Evolutionary conservation across 2,888 invertebrate species (phyloP).

Genomic region (Pseudanteris insignis): DNA sequence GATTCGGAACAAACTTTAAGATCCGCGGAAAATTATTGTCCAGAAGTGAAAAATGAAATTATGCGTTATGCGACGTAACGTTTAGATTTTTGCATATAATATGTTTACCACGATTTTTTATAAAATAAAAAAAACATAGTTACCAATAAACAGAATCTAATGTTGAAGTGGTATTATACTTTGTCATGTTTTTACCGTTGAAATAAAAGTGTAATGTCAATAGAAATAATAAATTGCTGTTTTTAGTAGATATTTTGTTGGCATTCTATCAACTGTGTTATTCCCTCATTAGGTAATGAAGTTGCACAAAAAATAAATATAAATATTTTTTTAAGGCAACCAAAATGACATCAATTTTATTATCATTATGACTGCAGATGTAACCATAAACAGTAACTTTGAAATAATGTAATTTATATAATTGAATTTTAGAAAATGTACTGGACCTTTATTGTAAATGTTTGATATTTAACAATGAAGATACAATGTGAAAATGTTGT

Average conservation of each 20-base stretch:
- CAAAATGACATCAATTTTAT: no score
- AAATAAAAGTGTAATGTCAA: constrained; percentile 40
- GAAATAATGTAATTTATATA: neutral
- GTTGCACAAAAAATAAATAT: no score
- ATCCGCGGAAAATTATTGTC: neutral
- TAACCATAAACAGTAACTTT: no score
- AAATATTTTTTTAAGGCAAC: no score
- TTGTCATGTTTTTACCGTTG: constrained; percentile 42
- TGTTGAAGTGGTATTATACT: constrained; percentile 40
- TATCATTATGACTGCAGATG: no score
- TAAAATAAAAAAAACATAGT: constrained; percentile 15
- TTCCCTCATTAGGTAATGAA: no score
- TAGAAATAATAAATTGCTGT: constrained; percentile 39
- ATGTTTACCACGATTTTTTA: constrained; percentile 31
- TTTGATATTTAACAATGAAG: no score
- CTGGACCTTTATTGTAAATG: no score
- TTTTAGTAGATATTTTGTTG: constrained; percentile 40
- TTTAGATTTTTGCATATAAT: constrained; percentile 22
- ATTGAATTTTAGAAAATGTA: no score
- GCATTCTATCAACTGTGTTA: no score
- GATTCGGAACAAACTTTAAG: no score
- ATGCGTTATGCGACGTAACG: constrained; percentile 12
- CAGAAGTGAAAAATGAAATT: neutral
- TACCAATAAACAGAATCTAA: constrained; percentile 24
- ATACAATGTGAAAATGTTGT: no score